Evolutionary conservation across 1,140 invertebrate species (phyloP).

Genomic region (Ceratosolen solmsi): DNA sequence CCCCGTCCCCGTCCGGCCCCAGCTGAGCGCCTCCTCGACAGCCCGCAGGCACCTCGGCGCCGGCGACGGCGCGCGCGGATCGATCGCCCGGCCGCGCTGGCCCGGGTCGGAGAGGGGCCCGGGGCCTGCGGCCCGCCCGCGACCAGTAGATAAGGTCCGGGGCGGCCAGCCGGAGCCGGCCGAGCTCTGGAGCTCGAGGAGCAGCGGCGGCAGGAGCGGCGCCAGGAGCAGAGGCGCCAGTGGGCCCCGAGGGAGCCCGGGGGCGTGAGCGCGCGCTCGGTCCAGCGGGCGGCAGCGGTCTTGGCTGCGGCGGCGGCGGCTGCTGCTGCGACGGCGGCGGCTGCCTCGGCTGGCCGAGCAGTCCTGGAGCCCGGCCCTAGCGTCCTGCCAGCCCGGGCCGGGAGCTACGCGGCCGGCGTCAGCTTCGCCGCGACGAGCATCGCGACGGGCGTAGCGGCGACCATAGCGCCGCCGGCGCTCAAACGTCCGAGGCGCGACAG

Average conservation of each 20-base stretch:
- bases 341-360: conserved; percentile 24
- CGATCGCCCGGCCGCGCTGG: neutral
- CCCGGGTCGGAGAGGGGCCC: neutral
- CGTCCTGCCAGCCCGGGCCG: conserved; percentile 27
- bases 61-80: neutral
- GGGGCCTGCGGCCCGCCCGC: neutral
- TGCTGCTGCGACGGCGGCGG: conserved; percentile 32
- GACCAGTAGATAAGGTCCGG: neutral
- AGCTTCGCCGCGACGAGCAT: conserved; percentile 48
- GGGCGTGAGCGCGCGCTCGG: conserved; percentile 32
- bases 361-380: conserved; percentile 22
- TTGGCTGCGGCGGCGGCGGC: conserved; percentile 44
- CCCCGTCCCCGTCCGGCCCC: neutral
- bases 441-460: conserved; percentile 69
- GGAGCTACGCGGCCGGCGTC: conserved; percentile 27
- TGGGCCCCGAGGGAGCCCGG: conserved; percentile 3
- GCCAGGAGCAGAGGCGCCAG: conserved; percentile 23
- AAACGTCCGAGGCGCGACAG: conserved; percentile 76
- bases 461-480: conserved; percentile 74
- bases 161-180: conserved; percentile 15
- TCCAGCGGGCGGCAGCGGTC: conserved; percentile 29
- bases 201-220: conserved; percentile 33
- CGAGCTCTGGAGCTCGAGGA: conserved; percentile 48
- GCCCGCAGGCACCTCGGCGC: neutral
- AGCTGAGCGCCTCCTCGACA: neutral